Conservation (phyloP, 2,797 vertebrate genomes). For the Knipowitschia caucasica region DNA sequence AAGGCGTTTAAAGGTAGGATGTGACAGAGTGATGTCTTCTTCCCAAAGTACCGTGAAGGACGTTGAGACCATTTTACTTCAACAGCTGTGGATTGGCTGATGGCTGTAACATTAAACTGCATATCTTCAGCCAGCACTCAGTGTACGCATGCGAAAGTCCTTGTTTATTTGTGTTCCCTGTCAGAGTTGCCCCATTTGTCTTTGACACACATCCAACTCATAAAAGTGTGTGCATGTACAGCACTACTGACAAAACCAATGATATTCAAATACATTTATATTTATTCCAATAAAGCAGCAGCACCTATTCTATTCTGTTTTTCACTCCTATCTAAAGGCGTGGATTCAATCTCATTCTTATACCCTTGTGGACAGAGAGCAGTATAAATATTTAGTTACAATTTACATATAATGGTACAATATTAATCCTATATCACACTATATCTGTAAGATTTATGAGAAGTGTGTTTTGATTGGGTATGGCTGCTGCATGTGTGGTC, state of each 20-base stretch:
- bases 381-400: neutral
- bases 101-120: neutral
- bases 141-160: neutral
- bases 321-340: too few species aligned
- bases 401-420: neutral
- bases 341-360: neutral
- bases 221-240: neutral
- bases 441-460: neutral
- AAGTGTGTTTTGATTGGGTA: neutral
- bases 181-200: neutral
- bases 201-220: neutral
- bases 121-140: neutral
- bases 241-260: neutral
- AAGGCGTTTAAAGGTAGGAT: slow-evolving; percentile 8
- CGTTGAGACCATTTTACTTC: slow-evolving; percentile 3
- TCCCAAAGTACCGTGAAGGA: slow-evolving; percentile 4
- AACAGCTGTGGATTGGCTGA: neutral
- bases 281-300: neutral
- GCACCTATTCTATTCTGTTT: too few species aligned
- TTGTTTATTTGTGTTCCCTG: neutral
- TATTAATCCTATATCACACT: neutral
- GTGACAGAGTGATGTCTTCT: slow-evolving; percentile 7
- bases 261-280: neutral
- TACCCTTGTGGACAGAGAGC: neutral
- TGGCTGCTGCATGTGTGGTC: neutral